A percentile compares a stretch with the other conserved stretches of the same genome.
Evolutionary conservation across 1,140 invertebrate species (phyloP).

Genomic region (Neotoxoptera formosana): DNA sequence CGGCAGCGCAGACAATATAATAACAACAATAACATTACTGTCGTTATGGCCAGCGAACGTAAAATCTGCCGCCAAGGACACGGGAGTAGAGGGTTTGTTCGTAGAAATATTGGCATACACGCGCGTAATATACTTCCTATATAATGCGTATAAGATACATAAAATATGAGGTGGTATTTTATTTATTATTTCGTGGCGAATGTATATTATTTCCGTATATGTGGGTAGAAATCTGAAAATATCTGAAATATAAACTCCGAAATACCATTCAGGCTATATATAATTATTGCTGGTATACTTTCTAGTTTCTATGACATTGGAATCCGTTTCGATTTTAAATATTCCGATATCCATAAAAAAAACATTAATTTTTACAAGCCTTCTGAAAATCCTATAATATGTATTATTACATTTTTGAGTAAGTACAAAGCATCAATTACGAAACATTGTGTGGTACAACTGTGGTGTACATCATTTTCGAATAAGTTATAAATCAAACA

Average conservation of each 20-base stretch:
- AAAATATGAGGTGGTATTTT: background rate
- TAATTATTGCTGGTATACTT: background rate
- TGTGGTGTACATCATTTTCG: background rate
- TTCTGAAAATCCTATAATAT: background rate
- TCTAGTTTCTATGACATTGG: background rate
- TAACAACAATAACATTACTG: background rate
- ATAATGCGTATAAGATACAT: background rate
- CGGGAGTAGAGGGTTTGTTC: background rate
- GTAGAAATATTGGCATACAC: background rate
- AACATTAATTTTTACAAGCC: background rate
- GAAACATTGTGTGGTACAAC: background rate
- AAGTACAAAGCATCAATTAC: background rate
- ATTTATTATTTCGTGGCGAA: background rate
- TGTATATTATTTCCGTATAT: background rate
- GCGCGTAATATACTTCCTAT: too few relatives aligned
- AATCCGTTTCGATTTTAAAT: background rate
- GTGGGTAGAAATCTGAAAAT: background rate
- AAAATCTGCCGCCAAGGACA: background rate
- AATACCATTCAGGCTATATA: background rate
- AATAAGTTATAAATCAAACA: background rate
- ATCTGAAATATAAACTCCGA: background rate
- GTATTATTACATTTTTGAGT: background rate
- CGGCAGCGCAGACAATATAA: background rate
- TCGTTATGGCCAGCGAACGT: background rate
- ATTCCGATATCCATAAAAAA: background rate